Evolutionary conservation across 2,888 invertebrate species (phyloP).

Genomic region (Sesia bembeciformis): DNA sequence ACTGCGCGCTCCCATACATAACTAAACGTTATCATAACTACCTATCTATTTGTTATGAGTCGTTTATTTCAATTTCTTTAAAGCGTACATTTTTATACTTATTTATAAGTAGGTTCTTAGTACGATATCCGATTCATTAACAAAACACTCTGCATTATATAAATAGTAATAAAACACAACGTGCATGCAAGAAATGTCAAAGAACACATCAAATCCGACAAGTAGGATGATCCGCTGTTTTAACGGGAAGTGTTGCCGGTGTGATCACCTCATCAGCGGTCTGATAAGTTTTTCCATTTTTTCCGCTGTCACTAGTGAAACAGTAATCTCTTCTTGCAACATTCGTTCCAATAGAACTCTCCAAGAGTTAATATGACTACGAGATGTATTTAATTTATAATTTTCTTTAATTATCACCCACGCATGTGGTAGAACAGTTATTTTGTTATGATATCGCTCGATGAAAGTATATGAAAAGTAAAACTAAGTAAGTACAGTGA

Average conservation of each 20-base stretch:
- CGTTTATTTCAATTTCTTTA: constrained; percentile 69
- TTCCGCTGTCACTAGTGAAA: neutral
- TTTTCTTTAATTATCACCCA: no score
- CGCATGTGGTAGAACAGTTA: no score
- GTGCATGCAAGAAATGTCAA: constrained; percentile 50
- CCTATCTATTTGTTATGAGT: constrained; percentile 65
- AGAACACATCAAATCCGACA: constrained; percentile 38
- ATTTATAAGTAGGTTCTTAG: constrained; percentile 63
- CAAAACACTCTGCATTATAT: constrained; percentile 32
- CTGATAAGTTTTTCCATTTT: neutral
- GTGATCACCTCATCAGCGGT: neutral
- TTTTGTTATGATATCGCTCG: no score
- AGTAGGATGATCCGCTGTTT: constrained; percentile 9
- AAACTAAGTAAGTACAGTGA: no score
- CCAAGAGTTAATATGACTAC: no score
- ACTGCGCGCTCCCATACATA: constrained; percentile 49
- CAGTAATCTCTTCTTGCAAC: no score
- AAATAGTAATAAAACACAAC: constrained; percentile 43
- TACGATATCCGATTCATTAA: constrained; percentile 42
- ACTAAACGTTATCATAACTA: constrained; percentile 64
- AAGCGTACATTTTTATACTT: constrained; percentile 74
- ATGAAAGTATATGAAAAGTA: no score
- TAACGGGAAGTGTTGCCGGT: neutral
- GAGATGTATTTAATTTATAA: no score
- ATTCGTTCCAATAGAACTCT: no score